These are phyloP conservation scores for Mustela lutreola DNA, from an alignment of 2,113 vertebrate species.

Conservation along the genomic window DNA sequence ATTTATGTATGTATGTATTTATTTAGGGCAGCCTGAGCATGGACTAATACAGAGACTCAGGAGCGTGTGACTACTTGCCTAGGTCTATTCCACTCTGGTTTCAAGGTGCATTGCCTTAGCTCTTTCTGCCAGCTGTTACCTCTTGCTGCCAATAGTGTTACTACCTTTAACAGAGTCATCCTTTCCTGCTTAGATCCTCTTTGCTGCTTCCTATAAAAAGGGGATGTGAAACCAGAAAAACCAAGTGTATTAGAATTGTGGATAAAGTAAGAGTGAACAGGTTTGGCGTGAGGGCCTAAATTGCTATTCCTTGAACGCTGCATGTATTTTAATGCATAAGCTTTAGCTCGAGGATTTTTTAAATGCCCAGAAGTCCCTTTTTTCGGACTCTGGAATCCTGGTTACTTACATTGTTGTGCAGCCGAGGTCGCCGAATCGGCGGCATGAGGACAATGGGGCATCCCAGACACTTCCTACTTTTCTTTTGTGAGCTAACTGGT, in stretches of 20 bases:
- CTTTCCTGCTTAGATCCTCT: not conserved
- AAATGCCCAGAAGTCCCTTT: not conserved
- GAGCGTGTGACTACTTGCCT: accelerated
- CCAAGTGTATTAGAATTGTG: not conserved
- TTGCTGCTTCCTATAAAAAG: not conserved
- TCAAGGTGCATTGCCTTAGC: not conserved
- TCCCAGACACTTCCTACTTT: not conserved
- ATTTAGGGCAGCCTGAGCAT: too few relatives aligned
- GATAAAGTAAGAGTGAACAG: not conserved
- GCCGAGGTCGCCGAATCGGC: not conserved
- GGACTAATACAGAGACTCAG: not conserved
- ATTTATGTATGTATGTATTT: too few relatives aligned
- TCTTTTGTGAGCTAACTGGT: not conserved
- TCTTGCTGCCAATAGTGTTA: not conserved
- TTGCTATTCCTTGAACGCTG: not conserved
- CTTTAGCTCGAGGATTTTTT: not conserved
- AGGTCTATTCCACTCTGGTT: not conserved
- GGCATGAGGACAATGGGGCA: accelerated
- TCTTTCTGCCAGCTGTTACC: not conserved
- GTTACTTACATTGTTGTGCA: not conserved
- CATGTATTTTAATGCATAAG: not conserved
- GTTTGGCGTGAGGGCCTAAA: not conserved
- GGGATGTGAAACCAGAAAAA: not conserved
- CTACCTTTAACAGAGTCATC: not conserved
- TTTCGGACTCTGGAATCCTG: not conserved